These are phyloP conservation scores for Notothenia rossii DNA, from an alignment of 2,113 vertebrate species.

Conservation along the genomic window DNA sequence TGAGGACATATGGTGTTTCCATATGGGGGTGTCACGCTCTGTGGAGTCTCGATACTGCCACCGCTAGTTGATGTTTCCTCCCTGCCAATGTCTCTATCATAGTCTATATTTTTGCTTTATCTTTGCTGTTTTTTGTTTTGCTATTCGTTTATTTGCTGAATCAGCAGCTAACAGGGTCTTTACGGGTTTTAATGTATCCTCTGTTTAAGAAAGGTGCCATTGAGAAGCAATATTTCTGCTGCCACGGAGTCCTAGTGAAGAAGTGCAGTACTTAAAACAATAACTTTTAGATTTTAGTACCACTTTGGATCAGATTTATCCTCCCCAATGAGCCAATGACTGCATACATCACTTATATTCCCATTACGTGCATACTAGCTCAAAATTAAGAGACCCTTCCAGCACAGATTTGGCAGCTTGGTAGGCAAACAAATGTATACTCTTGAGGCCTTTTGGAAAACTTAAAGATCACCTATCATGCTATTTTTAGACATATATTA, in stretches of 20 bases:
- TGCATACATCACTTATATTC: not conserved
- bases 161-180: not conserved
- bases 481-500: too few relatives aligned
- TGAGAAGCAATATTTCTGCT: too few relatives aligned
- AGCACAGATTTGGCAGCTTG: not conserved
- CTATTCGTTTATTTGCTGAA: not conserved
- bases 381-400: not conserved
- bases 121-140: conserved; percentile 3
- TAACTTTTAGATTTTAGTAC: not conserved
- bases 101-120: not conserved
- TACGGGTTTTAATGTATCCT: not conserved
- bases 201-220: too few relatives aligned
- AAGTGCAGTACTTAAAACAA: too few relatives aligned
- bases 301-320: not conserved
- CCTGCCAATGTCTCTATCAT: conserved; percentile 7
- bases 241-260: too few relatives aligned
- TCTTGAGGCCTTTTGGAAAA: not conserved
- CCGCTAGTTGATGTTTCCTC: conserved; percentile 11
- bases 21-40: conserved; percentile 73
- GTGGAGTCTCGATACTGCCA: conserved; percentile 51
- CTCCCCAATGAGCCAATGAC: not conserved
- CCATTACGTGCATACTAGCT: not conserved
- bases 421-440: not conserved
- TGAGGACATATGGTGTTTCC: conserved; percentile 80
- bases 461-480: too few relatives aligned